These are phyloP conservation scores for Molossus molossus DNA, from an alignment of 2,797 vertebrate species.

Conservation along the genomic window DNA sequence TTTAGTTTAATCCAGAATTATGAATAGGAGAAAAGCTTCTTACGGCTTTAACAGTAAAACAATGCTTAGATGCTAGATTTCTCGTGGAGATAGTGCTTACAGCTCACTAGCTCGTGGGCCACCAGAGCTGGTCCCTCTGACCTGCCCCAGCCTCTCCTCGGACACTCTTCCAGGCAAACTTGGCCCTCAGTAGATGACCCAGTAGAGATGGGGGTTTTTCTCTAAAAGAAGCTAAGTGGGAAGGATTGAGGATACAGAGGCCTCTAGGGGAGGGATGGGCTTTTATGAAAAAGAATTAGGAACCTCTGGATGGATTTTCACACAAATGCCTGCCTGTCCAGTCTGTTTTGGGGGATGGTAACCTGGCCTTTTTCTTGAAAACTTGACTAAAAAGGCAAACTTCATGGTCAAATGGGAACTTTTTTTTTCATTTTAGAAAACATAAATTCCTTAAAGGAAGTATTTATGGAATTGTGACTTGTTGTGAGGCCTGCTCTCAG, in stretches of 20 bases:
- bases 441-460: background rate
- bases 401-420: background rate
- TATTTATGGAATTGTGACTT: conserved; percentile 2
- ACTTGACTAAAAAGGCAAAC: background rate
- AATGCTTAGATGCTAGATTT: background rate
- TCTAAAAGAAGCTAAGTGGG: background rate
- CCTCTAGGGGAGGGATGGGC: background rate
- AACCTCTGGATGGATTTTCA: background rate
- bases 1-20: conserved; percentile 38
- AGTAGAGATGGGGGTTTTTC: background rate
- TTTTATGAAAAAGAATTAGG: background rate
- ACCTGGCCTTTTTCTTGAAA: background rate
- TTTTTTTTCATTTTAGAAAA: conserved; percentile 35
- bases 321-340: background rate
- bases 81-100: background rate
- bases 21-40: background rate
- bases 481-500: background rate
- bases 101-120: accelerated
- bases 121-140: accelerated
- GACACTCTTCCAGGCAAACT: background rate
- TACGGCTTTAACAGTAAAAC: background rate
- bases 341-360: background rate
- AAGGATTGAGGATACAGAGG: background rate
- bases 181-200: too few species aligned
- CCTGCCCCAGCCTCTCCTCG: accelerated